Evolutionary conservation across 2,113 vertebrate species (phyloP), one percentile per base, ranked within the genome.

Genomic region (Phaethornis superciliosus): DNA sequence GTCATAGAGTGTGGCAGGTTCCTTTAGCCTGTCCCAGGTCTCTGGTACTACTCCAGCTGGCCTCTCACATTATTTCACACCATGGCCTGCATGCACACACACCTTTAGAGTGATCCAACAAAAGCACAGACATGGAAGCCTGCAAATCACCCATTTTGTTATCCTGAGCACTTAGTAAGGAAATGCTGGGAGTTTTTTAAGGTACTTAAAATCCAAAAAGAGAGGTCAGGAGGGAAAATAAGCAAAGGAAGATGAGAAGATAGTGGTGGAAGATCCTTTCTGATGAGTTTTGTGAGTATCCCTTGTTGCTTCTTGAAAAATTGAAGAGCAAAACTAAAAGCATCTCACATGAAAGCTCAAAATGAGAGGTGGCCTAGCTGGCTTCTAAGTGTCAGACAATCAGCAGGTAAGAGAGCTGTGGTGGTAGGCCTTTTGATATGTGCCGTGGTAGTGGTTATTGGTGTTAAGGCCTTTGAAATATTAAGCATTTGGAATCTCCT

Each of bases 1-100:
- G 42, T 63, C 16, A 15, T 2, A 24, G 33, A 49, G 10, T 14
- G 8, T 5, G 15, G 17, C 24, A 59, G 42, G 19, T 64, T 89
- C 59, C 37, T 86, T 15, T 33, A 79, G 21, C 33, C 22, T 15
- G 12, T 76, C 13, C 30, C 3, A 1, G 4, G 6, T 51, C 28
- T 28, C 32, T 2, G 3, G 16, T 52, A 13, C 15, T 49, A 15
- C 9, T 84, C 59, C n/a, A 58, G 30, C 30, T 24, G 27, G n/a
- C 35, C 28, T 65, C 72, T 77, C 37, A 21, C 12, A 4, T 21
- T 24, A 13, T 26, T 69, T 84, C 35, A 32, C 26, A 19, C 15
- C 0, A 0, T 47, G 49, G 16, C 35, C 12, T 87, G 46, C 42
- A n/a, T 3, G 3, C 83, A 60, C 22, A 6, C 11, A 20, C 5